Base-by-base conservation (phyloP, 2,113 vertebrate species). In the Monopterus albus region DNA sequence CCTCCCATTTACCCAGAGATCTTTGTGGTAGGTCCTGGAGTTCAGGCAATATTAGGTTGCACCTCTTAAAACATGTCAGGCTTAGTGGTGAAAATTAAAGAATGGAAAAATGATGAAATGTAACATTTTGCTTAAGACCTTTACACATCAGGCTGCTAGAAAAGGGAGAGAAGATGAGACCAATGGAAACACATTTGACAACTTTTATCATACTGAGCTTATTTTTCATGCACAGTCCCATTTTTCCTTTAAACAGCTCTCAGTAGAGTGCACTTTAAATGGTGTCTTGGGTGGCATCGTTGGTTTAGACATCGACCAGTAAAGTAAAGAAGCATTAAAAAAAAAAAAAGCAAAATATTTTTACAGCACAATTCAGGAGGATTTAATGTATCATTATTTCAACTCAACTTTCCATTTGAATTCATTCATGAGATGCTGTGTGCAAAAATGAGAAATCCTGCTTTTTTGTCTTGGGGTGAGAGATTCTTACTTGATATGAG, bases 31-130 rank as follows among this genome's bases (percentile, higher is more conserved):
- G 93, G 93, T 93, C 91, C 82, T 85, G 88, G 90, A 92, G 92
- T 92, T 93, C 91, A 91, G 83, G 90, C 89, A 92, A 94, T 92
- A 93, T 94, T 93, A 91, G 85, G 91, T 93, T 93, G 92, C 92
- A 93, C 90, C 91, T 93, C 91, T 91, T 93, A 93, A 93, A 94
- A 93, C 92, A 93, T 88, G 88, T 91, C 89, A 90, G 88, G 81
- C 91, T 91, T 88, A 91, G 92, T 87, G 92, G 92, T 91, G 63
- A 91, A 92, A 93, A 93, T 92, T 90, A 93, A 93, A 91, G 87
- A 91, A 93, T 92, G 92, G 92, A 93, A 93, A 93, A 92, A 91
- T 91, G 82, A 88, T 90, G 89, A 91, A 92, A 92, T 88, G 79
- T 80, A 89, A 89, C 81, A 76, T 92, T 91, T 92, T 82, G 82